Base-by-base conservation (phyloP, 2,797 vertebrate genomes). In the Arrhamphus sclerolepis region DNA sequence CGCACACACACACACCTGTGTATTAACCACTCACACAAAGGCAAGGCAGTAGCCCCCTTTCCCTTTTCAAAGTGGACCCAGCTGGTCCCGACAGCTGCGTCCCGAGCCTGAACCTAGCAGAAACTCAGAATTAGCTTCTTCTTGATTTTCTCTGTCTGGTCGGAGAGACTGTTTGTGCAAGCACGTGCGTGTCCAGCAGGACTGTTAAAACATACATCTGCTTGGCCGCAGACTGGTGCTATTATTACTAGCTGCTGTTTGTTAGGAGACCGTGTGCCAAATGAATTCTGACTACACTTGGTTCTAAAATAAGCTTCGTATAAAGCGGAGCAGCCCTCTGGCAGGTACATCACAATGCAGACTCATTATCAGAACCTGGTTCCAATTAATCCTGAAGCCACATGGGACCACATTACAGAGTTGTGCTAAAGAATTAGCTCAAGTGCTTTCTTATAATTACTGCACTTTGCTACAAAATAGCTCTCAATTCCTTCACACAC, bases 31-130 rank as follows among this genome's bases (percentile, higher is more conserved):
- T 43, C 41, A 53, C 49, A 57, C 40, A 51, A 44, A 59, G 46
- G 57, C 20, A 44, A 38, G 39, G 18, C 40, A 63, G 14, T 20
- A 62, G 53, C 31, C 62, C 62, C 41, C 51, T 44, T 54, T 78
- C 57, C 42, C 64, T 69, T 67, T 80, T 70, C 78, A 78, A 1
- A 22, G 65, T 57, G 6, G 5, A 68, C 72, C 81, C 87, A 89
- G 86, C 81, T 83, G 81, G 83, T 76, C 68, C 7, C 70, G 67
- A 86, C 88, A 91, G 89, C 88, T 89, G 88, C 16, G 69, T 62
- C 70, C 50, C 38, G 1, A 66, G 69, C 58, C 66, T 29, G 57
- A 67, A 70, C 66, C 63, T 66, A 64, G n/a, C 67, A 62, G 58
- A 79, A 70, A 49, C 62, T 54, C 31, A 9, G 80, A 77, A 64